Base-by-base conservation (phyloP, 2,797 vertebrate genomes). In the Nannoperca australis region DNA sequence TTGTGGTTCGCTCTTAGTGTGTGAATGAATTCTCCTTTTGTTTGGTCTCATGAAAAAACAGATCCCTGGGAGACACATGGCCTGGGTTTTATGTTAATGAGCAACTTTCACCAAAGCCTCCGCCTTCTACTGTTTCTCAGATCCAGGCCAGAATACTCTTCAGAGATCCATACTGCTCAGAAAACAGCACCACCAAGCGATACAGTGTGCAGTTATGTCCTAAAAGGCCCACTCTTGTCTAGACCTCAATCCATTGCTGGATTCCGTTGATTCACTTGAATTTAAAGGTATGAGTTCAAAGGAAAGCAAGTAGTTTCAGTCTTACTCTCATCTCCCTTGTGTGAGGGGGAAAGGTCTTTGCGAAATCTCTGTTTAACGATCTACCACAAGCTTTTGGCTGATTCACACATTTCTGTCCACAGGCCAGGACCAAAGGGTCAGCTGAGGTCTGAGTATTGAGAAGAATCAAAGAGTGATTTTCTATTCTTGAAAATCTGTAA, bases 351-450 rank as follows among this genome's bases (percentile, higher is more conserved):
- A 60, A 59, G 72, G 83, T 61, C 63, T 88, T 84, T 81, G 67
- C 64, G 73, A 88, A 65, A 92, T 85, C 86, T 79, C 81, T 81
- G 74, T 93, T 91, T 92, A 93, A 93, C 91, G 86, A 92, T 91
- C 83, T 83, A 84, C 62, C 85, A 76, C 81, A 84, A 72, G 73
- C 70, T 79, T 86, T 77, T 85, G 76, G 73, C 79, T 86, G 67
- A 0, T 87, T 83, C 67, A 36, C 32, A 68, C 58, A 63, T 76
- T 89, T 85, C 47, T 68, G 44, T 78, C 78, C 68, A 65, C 73
- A 75, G 79, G 65, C 75, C 76, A 40, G 27, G 72, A 76, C 85
- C 78, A 71, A 69, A 69, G 56, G 74, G 82, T 86, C 77, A 79
- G 22, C 65, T 42, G 45, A 73, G 70, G 59, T 78, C 61, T 78